Evolutionary conservation across 2,888 invertebrate genomes (phyloP).

Genomic region (Carpatolechia fugitivella): DNA sequence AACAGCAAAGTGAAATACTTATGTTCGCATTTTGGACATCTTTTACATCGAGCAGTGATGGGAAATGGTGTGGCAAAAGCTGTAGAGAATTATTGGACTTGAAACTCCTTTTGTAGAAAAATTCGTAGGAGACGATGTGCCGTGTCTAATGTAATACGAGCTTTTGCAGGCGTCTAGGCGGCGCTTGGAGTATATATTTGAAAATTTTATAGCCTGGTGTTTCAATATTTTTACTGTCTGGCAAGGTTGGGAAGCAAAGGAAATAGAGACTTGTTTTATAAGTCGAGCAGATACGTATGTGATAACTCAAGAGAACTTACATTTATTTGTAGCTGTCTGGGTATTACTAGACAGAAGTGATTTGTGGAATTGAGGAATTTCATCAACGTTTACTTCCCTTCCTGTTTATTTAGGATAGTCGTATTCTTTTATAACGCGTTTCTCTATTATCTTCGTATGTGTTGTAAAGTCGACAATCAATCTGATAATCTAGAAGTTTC

Average conservation of each 20-base stretch:
- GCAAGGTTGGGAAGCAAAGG: neutral
- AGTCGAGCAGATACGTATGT: too few species aligned
- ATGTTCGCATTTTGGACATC: neutral
- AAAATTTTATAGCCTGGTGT: neutral
- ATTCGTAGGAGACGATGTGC: conserved; percentile 24
- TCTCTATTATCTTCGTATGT: too few species aligned
- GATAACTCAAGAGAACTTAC: too few species aligned
- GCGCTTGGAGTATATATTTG: neutral
- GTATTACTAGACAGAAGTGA: too few species aligned
- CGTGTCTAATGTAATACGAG: conserved; percentile 13
- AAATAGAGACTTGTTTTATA: too few species aligned
- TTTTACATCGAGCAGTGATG: conserved; percentile 24
- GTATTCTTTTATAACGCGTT: too few species aligned
- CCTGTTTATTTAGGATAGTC: too few species aligned
- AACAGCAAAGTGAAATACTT: neutral
- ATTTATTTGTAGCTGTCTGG: too few species aligned
- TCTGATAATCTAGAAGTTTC: too few species aligned
- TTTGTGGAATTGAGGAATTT: too few species aligned
- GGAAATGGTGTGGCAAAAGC: conserved; percentile 47
- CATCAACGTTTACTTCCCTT: too few species aligned
- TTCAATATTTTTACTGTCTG: neutral
- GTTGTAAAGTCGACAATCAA: too few species aligned
- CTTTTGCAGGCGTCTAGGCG: neutral
- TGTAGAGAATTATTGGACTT: conserved; percentile 37
- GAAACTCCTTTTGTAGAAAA: conserved; percentile 26